A percentile compares a stretch with the other conserved stretches of the same genome.
Conservation (phyloP, 2,888 invertebrate species). For the Ophraella communa region DNA sequence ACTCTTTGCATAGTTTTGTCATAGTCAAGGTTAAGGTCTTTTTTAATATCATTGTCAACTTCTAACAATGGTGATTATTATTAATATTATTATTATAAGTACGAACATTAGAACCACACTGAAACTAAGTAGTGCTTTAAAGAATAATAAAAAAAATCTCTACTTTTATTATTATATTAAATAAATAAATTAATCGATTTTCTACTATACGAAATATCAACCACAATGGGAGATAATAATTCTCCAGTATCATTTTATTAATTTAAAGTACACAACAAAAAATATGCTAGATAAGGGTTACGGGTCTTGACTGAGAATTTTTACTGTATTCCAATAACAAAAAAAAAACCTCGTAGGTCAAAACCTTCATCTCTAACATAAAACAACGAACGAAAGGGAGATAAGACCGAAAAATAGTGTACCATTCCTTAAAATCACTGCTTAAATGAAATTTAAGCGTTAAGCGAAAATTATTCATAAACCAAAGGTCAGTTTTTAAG, state of each 20-base stretch:
- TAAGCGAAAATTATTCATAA: constrained; percentile 18
- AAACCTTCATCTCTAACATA: not conserved
- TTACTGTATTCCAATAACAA: not conserved
- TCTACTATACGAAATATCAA: not conserved
- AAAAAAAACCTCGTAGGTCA: not conserved
- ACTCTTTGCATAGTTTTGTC: too few species aligned
- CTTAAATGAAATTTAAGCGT: not conserved
- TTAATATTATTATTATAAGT: too few species aligned
- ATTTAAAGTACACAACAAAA: too few species aligned
- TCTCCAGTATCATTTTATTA: not conserved
- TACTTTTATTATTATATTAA: too few species aligned
- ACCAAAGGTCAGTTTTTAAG: constrained; percentile 28
- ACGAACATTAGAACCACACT: too few species aligned
- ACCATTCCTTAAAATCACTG: not conserved
- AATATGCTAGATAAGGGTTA: too few species aligned
- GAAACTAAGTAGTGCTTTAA: too few species aligned
- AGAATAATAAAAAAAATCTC: too few species aligned
- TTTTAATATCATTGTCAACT: too few species aligned
- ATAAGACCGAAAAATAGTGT: not conserved
- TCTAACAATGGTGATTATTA: too few species aligned
- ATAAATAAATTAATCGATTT: too few species aligned
- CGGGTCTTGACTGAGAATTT: not conserved
- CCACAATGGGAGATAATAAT: not conserved
- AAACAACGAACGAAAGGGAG: not conserved
- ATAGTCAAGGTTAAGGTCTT: too few species aligned